Percentiles rank a stretch among this genome's conserved stretches.
Evolutionary conservation across 2,888 invertebrate genomes (phyloP).

Genomic region (Colostygia pectinataria): DNA sequence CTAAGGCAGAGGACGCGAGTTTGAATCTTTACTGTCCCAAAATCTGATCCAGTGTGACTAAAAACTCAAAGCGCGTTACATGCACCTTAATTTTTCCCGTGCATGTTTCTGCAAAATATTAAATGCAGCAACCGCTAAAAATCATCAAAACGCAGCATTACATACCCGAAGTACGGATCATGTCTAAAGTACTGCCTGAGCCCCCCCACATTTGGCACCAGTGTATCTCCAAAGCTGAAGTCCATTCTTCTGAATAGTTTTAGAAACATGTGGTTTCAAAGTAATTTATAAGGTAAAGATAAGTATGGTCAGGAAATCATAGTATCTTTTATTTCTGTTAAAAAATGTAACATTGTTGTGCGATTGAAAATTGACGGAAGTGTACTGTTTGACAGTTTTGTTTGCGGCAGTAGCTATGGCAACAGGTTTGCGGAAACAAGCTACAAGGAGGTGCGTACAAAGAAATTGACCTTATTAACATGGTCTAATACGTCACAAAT

Average conservation of each 20-base stretch:
- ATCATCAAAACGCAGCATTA: slow-evolving; percentile 28
- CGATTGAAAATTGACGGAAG: slow-evolving; percentile 47
- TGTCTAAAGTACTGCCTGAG: slow-evolving; percentile 62
- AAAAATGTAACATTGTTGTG: slow-evolving; percentile 59
- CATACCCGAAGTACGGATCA: slow-evolving; percentile 67
- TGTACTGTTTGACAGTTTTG: slow-evolving; percentile 66
- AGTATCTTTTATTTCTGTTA: slow-evolving; percentile 48
- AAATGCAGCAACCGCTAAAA: neutral
- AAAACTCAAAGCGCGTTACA: no score
- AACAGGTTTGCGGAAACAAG: slow-evolving; percentile 65
- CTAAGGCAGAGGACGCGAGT: no score
- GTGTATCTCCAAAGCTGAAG: slow-evolving; percentile 70
- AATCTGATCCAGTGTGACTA: no score
- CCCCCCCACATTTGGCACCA: slow-evolving; percentile 68
- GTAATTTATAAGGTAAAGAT: slow-evolving; percentile 7
- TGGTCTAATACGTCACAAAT: slow-evolving; percentile 28
- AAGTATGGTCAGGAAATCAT: slow-evolving; percentile 62
- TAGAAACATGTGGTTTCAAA: slow-evolving; percentile 47
- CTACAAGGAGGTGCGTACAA: slow-evolving; percentile 42
- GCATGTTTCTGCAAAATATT: no score
- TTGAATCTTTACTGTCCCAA: no score
- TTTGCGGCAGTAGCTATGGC: slow-evolving; percentile 62
- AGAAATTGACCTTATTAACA: slow-evolving; percentile 38
- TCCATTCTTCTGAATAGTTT: slow-evolving; percentile 64
- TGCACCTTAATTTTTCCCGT: no score